Evolutionary conservation across 1,140 invertebrate species (phyloP).

Genomic region (Tribolium castaneum): DNA sequence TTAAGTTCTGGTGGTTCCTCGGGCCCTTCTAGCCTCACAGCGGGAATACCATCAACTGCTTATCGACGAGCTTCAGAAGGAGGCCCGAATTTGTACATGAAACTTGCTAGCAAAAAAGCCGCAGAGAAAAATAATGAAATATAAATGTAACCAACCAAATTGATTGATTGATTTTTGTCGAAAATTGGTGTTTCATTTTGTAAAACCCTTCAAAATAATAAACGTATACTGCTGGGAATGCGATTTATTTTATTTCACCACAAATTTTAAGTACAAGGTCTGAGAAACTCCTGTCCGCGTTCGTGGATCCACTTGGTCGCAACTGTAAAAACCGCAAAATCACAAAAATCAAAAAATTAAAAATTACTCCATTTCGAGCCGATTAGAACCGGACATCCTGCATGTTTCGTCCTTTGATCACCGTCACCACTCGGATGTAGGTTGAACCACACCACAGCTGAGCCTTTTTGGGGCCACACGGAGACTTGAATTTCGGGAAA

Average conservation of each 20-base stretch:
- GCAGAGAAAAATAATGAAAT: slow-evolving; percentile 33
- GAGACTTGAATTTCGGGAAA: slow-evolving; percentile 88
- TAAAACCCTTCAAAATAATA: not conserved
- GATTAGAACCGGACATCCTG: slow-evolving; percentile 95
- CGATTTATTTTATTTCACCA: slow-evolving; percentile 15
- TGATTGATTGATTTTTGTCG: not conserved
- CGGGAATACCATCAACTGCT: slow-evolving; percentile 69
- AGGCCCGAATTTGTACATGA: slow-evolving; percentile 77
- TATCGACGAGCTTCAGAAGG: slow-evolving; percentile 83
- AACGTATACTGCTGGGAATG: not conserved
- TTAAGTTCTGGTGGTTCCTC: slow-evolving; percentile 67
- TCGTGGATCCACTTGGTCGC: slow-evolving; percentile 99
- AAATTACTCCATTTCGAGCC: slow-evolving; percentile 95
- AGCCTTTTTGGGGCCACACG: slow-evolving; percentile 89
- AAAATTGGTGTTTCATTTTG: not conserved
- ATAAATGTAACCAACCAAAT: not conserved
- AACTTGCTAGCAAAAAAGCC: slow-evolving; percentile 1
- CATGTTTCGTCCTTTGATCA: slow-evolving; percentile 92
- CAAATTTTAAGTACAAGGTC: slow-evolving; percentile 76
- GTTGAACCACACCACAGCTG: slow-evolving; percentile 97
- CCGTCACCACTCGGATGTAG: slow-evolving; percentile 91
- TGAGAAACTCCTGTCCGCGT: slow-evolving; percentile 90
- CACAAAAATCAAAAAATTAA: not conserved
- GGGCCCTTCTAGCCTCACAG: slow-evolving; percentile 69
- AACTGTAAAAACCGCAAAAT: slow-evolving; percentile 74